These are phyloP conservation scores for Nyctalus aviator DNA, from an alignment of 2,797 vertebrate genomes.

Conservation along the genomic window DNA sequence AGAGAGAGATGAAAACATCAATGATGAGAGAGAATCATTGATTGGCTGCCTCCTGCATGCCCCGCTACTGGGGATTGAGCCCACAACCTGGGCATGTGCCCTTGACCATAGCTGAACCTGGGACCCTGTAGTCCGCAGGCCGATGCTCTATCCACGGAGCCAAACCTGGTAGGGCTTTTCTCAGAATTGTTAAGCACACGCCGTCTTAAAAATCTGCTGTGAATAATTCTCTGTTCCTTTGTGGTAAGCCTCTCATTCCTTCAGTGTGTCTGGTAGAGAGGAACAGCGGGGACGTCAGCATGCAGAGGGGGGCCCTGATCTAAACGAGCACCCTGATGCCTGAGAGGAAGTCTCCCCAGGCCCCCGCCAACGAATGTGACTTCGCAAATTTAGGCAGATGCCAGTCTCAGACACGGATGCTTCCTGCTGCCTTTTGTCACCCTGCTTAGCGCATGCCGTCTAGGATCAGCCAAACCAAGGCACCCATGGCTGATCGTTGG, in stretches of 20 bases:
- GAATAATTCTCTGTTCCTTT: background rate
- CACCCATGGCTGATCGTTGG: background rate
- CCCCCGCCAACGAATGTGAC: background rate
- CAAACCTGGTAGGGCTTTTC: background rate
- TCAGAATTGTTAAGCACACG: background rate
- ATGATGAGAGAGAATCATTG: too few relatives aligned
- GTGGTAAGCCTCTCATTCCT: background rate
- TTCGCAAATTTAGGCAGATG: background rate
- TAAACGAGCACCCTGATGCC: background rate
- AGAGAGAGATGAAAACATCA: too few relatives aligned
- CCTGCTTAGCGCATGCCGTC: background rate
- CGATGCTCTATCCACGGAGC: too few relatives aligned
- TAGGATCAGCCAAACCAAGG: background rate
- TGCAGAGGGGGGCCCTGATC: background rate
- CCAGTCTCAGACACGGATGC: background rate
- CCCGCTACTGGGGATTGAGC: too few relatives aligned
- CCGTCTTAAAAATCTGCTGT: background rate
- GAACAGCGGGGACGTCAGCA: background rate
- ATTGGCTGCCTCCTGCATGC: too few relatives aligned
- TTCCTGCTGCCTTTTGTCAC: background rate
- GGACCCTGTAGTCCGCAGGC: too few relatives aligned
- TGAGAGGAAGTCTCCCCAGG: background rate
- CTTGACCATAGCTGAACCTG: too few relatives aligned
- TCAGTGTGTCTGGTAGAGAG: background rate
- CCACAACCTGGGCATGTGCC: too few relatives aligned